Conservation (phyloP, 2,888 invertebrate species). For the Schizaphis graminum region DNA sequence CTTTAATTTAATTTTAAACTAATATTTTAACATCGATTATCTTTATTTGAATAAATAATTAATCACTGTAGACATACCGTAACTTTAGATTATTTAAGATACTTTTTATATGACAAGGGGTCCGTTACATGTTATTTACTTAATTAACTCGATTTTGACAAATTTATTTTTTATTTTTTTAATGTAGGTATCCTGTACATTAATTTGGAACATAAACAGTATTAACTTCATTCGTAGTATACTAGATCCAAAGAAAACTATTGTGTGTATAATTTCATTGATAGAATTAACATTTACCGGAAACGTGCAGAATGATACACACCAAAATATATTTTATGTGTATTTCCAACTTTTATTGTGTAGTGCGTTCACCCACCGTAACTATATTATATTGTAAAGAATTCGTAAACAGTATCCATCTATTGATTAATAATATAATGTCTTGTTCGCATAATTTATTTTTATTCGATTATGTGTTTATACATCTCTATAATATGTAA, state of each 20-base stretch:
- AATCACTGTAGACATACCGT: neutral
- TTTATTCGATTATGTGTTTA: neutral
- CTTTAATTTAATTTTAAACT: neutral
- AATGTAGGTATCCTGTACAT: neutral
- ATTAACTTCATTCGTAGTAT: neutral
- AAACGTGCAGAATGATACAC: neutral
- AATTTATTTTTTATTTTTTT: neutral
- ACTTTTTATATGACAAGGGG: neutral
- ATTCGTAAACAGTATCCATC: neutral
- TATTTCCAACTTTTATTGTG: neutral
- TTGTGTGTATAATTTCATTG: neutral
- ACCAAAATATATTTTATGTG: neutral
- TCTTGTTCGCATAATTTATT: neutral
- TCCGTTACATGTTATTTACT: neutral
- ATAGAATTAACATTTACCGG: conserved; percentile 5
- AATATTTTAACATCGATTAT: neutral
- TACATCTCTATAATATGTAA: neutral
- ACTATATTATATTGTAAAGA: neutral
- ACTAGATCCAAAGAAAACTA: neutral
- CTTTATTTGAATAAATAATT: neutral
- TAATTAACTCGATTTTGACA: neutral
- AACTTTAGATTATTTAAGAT: neutral
- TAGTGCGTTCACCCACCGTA: neutral
- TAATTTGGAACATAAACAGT: neutral
- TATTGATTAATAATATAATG: neutral